Base-by-base conservation (phyloP, 2,797 vertebrate genomes). In the Columba guinea region DNA sequence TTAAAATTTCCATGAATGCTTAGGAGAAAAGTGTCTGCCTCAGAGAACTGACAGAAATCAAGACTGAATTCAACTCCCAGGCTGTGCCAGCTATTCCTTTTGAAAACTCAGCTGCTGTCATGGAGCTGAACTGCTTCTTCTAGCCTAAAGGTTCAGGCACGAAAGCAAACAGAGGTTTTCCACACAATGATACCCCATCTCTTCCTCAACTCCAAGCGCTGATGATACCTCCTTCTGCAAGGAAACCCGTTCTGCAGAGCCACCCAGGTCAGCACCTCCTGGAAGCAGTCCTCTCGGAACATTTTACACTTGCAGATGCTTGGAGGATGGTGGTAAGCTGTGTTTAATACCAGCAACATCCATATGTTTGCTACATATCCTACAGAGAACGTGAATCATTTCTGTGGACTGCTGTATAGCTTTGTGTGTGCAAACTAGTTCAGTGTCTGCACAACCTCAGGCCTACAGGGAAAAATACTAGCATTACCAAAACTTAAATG, bases 51-150 rank as follows among this genome's bases (percentile, higher is more conserved):
- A 15, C 32, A 84, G 71, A 62, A 89, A 60, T 55, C 20, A 55
- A 51, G 84, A 51, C 37, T 37, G 2, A n/a, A 49, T n/a, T 75
- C 10, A 64, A 13, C 2, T 9, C 24, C 30, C 19, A 39, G 19
- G 30, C 34, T 63, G 20, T 13, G 35, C 10, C 32, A 56, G 16
- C 0, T 0, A 20, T 35, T 70, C 28, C 19, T 56, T 62, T 39
- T 28, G 32, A 39, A 71, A 48, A 12, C 10, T n/a, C 2, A 0
- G 44, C 5, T 46, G 13, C 11, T 22, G 3, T 32, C 46, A 19
- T 0, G 5, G 30, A 51, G 24, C 22, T 49, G 48, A 82, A 22
- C 37, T 8, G 30, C 28, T 63, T 26, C 48, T 39, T 46, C 27
- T 35, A 64, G 30, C 4, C 30, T 35, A 22, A n/a, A 69, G 10